These are phyloP conservation scores for Leptinotarsa tumamoca DNA, from an alignment of 2,888 invertebrate genomes.

Conservation along the genomic window DNA sequence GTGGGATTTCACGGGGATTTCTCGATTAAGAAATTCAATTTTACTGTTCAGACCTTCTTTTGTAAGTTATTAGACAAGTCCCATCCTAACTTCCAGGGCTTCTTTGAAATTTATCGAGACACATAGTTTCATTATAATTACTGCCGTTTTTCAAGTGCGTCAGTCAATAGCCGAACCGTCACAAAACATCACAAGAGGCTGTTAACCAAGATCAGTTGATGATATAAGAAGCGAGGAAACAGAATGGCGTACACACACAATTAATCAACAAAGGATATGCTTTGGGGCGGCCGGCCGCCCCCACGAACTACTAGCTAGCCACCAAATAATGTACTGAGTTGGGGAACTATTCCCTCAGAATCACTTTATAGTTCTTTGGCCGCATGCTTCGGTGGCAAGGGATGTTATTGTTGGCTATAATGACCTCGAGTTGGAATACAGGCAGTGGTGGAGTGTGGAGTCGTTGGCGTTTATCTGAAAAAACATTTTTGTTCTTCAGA, in stretches of 20 bases:
- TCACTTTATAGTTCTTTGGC: constrained; percentile 59
- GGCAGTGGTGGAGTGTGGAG: constrained; percentile 4
- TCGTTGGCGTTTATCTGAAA: not conserved
- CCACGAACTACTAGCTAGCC: constrained; percentile 23
- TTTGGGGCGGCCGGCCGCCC: constrained; percentile 43
- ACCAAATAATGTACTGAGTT: constrained; percentile 59
- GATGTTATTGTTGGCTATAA: constrained; percentile 26
- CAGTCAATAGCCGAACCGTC: not conserved
- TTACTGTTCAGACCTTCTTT: too few species aligned
- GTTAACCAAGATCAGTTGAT: constrained; percentile 32
- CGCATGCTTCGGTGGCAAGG: constrained; percentile 32
- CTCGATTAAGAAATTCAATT: too few species aligned
- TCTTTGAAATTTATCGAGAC: too few species aligned
- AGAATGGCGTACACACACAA: constrained; percentile 53
- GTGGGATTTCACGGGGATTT: too few species aligned
- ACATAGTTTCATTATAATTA: not conserved
- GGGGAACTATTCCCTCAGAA: constrained; percentile 58
- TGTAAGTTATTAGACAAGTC: too few species aligned
- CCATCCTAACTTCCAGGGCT: too few species aligned
- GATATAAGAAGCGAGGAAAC: constrained; percentile 44
- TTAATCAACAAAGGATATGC: constrained; percentile 58
- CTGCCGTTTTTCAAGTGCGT: not conserved
- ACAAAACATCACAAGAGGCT: constrained; percentile 5
- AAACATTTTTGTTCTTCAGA: not conserved
- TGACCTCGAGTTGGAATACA: constrained; percentile 8